Percentiles rank a stretch among this genome's conserved stretches.
These are phyloP conservation scores for Phragmatobia fuliginosa DNA, from an alignment of 2,888 invertebrate species.

Conservation along the genomic window DNA sequence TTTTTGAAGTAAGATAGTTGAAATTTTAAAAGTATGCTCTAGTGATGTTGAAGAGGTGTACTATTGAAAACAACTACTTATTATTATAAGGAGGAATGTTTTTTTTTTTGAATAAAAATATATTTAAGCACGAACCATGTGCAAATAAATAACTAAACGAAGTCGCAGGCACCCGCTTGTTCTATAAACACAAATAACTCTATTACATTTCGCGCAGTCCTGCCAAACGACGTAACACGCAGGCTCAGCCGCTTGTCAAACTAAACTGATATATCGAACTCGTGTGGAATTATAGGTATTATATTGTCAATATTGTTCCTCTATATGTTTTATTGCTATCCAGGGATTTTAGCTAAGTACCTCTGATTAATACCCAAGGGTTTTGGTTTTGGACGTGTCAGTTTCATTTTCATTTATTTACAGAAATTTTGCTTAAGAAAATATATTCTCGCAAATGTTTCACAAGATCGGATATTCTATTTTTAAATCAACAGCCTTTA, in stretches of 20 bases:
- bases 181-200: not conserved
- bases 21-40: no score
- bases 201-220: not conserved
- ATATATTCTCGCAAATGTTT: no score
- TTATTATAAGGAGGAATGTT: no score
- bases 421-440: no score
- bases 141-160: no score
- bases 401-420: not conserved
- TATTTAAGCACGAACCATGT: no score
- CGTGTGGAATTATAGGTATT: conserved; percentile 42
- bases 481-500: no score
- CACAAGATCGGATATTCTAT: no score
- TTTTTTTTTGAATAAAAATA: no score
- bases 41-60: no score
- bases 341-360: conserved; percentile 41
- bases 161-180: not conserved
- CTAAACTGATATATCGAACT: conserved; percentile 50
- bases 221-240: conserved; percentile 15
- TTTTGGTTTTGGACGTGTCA: conserved; percentile 11
- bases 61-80: no score
- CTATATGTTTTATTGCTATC: conserved; percentile 49
- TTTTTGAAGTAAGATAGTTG: no score
- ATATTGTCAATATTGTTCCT: conserved; percentile 45
- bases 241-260: conserved; percentile 45
- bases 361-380: conserved; percentile 42